Conservation (phyloP, 2,113 vertebrate species). For the Falcunculus frontatus region DNA sequence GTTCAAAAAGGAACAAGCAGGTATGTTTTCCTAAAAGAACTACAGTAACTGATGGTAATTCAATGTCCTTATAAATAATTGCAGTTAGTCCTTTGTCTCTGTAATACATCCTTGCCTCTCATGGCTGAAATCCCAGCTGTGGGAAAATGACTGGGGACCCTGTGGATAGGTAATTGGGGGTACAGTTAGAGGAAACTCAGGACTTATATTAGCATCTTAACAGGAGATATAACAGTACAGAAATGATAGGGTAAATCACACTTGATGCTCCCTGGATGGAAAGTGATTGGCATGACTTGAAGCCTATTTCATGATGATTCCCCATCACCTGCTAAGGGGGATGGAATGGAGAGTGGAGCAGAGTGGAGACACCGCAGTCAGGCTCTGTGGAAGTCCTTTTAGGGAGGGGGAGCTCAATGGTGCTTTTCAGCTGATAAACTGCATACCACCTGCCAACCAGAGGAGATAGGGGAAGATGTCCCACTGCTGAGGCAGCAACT, state of each 20-base stretch:
- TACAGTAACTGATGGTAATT: neutral
- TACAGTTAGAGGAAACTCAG: neutral
- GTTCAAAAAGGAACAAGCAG: neutral
- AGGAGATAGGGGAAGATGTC: neutral
- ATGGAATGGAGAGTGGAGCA: neutral
- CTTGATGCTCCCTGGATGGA: neutral
- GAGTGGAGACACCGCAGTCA: accelerated
- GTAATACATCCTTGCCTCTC: neutral
- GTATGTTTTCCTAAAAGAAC: neutral
- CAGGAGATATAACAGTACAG: neutral
- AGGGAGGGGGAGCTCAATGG: neutral
- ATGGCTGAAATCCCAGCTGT: neutral
- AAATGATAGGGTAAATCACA: neutral
- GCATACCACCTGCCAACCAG: neutral
- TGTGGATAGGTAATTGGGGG: too few species aligned
- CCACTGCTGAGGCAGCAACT: neutral
- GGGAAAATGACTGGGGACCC: neutral
- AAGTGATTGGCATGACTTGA: neutral
- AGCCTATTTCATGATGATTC: accelerated
- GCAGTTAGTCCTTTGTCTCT: neutral
- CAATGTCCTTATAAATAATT: neutral
- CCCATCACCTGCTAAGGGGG: neutral
- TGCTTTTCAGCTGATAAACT: neutral
- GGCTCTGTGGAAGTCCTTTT: neutral
- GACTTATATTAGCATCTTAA: neutral